phyloP scores from a whole-genome alignment of 2,113 vertebrate species.

The Myotis yumanensis region DNA sequence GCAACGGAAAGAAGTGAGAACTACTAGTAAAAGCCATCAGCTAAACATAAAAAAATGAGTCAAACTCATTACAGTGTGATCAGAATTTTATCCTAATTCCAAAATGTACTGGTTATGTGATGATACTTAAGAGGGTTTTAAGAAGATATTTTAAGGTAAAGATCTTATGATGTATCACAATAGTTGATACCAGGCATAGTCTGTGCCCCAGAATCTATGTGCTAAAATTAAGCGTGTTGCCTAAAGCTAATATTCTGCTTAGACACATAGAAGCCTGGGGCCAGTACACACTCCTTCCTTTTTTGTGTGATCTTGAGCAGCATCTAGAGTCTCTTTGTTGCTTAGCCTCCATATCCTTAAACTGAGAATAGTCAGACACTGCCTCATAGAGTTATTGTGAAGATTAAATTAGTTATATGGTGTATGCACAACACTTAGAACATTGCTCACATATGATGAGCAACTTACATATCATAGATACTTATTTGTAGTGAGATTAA shows the following conservation, averaged over 20 bases:
- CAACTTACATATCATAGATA: neutral
- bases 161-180: neutral
- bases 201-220: neutral
- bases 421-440: neutral
- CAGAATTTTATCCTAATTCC: neutral
- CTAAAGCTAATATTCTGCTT: neutral
- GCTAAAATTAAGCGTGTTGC: neutral
- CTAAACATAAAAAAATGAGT: neutral
- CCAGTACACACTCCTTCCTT: neutral
- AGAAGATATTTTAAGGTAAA: neutral
- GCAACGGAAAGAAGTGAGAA: neutral
- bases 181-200: neutral
- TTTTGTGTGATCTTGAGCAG: neutral
- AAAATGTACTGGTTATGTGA: neutral
- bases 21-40: neutral
- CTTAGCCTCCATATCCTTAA: neutral
- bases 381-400: neutral
- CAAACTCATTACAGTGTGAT: too few relatives aligned
- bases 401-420: neutral
- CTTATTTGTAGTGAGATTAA: neutral
- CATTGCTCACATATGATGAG: neutral
- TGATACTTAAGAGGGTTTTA: neutral
- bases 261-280: fast-evolving
- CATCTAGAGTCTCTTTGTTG: neutral
- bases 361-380: neutral